Evolutionary conservation across 2,113 vertebrate species (phyloP).

Genomic region (Acanthochromis polyacanthus): DNA sequence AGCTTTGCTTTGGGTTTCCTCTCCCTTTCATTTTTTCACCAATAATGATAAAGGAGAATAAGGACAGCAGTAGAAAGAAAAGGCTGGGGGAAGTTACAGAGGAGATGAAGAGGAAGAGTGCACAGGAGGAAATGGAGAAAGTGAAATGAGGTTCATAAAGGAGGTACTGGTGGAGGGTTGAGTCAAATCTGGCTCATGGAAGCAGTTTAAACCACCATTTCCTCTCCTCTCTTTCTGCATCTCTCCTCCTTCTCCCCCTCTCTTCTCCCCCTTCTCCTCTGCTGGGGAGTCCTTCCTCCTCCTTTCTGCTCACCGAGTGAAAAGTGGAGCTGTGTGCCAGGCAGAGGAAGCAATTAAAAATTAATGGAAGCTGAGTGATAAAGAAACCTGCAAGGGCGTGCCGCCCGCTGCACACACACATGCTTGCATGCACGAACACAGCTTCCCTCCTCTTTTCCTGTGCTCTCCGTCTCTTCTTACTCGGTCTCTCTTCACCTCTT

Average conservation of each 20-base stretch:
- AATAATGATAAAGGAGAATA: slow-evolving; percentile 49
- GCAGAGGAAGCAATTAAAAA: slow-evolving; percentile 90
- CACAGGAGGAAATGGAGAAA: background rate
- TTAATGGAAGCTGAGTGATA: slow-evolving; percentile 88
- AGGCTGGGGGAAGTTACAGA: background rate
- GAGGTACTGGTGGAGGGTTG: slow-evolving; percentile 15
- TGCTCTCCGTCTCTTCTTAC: slow-evolving; percentile 10
- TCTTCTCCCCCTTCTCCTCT: slow-evolving; percentile 45
- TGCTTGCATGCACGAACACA: background rate
- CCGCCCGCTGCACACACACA: slow-evolving; percentile 77
- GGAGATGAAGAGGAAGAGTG: background rate
- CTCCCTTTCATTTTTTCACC: slow-evolving; percentile 66
- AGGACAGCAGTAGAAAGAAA: slow-evolving; percentile 16
- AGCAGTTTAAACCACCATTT: slow-evolving; percentile 16
- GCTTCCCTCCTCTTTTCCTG: slow-evolving; percentile 41
- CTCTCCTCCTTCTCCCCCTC: slow-evolving; percentile 13
- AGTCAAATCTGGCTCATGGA: slow-evolving; percentile 46
- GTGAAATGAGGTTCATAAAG: slow-evolving; percentile 16
- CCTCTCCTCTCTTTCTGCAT: slow-evolving; percentile 17
- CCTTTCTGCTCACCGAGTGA: slow-evolving; percentile 74
- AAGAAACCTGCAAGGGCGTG: slow-evolving; percentile 90
- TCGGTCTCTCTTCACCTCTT: slow-evolving; percentile 18
- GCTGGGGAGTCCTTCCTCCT: slow-evolving; percentile 61
- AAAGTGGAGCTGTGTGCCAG: slow-evolving; percentile 81
- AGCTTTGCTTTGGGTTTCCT: slow-evolving; percentile 34